Evolutionary conservation across 2,113 vertebrate species (phyloP).

Genomic region (Phrynocephalus versicolor): DNA sequence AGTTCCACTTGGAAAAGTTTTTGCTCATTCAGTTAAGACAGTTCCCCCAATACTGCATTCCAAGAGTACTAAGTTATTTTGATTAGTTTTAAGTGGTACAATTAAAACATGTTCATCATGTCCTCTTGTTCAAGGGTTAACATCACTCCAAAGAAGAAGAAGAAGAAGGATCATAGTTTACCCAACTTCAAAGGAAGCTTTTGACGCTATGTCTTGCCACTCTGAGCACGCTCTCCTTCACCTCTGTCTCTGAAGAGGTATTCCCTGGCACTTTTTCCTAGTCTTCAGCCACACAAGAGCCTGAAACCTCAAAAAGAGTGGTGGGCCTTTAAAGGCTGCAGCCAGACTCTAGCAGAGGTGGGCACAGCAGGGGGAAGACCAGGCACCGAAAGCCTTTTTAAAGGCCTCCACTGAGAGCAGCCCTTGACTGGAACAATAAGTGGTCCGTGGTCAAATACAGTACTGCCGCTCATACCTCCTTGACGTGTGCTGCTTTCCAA

Average conservation of each 20-base stretch:
- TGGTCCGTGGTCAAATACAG: neutral
- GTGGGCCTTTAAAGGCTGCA: neutral
- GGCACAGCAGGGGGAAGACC: neutral
- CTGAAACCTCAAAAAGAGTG: neutral
- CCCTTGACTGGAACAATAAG: neutral
- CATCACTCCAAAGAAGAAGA: neutral
- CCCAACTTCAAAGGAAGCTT: neutral
- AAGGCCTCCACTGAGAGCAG: neutral
- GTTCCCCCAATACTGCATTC: neutral
- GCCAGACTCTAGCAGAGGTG: neutral
- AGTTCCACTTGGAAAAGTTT: neutral
- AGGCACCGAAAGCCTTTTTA: neutral
- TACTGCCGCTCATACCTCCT: too few relatives aligned
- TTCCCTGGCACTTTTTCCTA: neutral
- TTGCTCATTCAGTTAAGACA: too few relatives aligned
- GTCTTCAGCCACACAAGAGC: neutral
- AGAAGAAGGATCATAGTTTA: neutral
- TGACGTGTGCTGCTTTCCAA: neutral
- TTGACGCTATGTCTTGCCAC: neutral
- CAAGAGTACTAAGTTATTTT: neutral
- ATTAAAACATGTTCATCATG: neutral
- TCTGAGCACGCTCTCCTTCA: neutral
- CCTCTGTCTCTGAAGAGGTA: neutral
- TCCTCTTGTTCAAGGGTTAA: neutral
- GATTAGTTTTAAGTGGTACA: neutral